A percentile compares a stretch with the other conserved stretches of the same genome.
Conservation (phyloP, 2,888 invertebrate genomes). For the Epinotia bilunana region DNA sequence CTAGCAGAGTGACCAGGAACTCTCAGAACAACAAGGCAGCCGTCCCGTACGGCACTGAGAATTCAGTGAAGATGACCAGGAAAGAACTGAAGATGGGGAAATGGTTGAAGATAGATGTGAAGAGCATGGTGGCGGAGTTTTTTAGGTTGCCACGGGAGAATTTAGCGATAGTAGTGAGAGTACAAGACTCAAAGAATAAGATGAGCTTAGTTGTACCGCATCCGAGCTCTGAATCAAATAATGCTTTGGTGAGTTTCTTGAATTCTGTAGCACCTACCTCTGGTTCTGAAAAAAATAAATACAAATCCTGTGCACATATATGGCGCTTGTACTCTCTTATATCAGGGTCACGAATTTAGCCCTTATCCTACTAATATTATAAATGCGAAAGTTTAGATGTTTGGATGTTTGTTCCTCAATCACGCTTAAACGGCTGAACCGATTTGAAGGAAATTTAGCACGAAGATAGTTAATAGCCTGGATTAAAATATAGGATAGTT, state of each 20-base stretch:
- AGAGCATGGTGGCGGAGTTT: constrained; percentile 90
- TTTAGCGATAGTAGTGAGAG: constrained; percentile 90
- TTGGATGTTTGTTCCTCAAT: too few species aligned
- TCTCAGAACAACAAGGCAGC: constrained; percentile 74
- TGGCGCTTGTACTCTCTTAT: too few species aligned
- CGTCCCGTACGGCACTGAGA: constrained; percentile 68
- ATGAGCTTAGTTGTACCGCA: constrained; percentile 88
- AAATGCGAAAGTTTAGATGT: too few species aligned
- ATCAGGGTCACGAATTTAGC: too few species aligned
- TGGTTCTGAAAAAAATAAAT: too few species aligned
- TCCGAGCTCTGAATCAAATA: constrained; percentile 83
- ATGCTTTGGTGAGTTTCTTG: constrained; percentile 73
- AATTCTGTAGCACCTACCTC: background rate
- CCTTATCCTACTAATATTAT: too few species aligned
- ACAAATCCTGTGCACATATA: too few species aligned
- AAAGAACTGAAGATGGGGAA: constrained; percentile 83
- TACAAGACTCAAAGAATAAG: constrained; percentile 85
- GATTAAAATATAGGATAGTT: too few species aligned
- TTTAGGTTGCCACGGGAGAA: constrained; percentile 89
- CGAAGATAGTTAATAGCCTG: too few species aligned
- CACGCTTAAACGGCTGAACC: too few species aligned
- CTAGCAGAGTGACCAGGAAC: constrained; percentile 74
- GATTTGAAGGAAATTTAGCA: too few species aligned
- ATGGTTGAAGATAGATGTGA: constrained; percentile 91
- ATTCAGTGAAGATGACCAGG: constrained; percentile 78